phyloP scores from a whole-genome alignment of 2,888 invertebrate genomes.

The Drosophila recens region DNA sequence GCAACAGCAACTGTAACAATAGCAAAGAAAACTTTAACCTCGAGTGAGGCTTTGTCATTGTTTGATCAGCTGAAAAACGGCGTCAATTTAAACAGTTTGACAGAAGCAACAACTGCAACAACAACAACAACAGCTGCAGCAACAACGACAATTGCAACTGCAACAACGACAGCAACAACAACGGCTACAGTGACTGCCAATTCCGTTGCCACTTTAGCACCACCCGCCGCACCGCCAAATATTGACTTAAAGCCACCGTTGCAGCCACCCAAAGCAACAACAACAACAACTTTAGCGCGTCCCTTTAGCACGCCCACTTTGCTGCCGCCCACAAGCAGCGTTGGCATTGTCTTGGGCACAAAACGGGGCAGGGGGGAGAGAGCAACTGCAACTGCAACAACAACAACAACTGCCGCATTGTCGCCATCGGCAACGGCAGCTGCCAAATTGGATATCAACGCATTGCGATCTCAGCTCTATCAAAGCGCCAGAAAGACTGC shows the following conservation, averaged over 20 bases:
- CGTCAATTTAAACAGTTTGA: constrained; percentile 77
- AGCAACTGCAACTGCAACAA: background rate
- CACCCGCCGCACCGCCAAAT: constrained; percentile 41
- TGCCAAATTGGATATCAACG: constrained; percentile 69
- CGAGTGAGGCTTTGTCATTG: constrained; percentile 72
- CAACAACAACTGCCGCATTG: constrained; percentile 1
- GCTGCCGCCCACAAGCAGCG: constrained; percentile 54
- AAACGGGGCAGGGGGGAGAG: constrained; percentile 51
- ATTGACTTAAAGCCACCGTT: constrained; percentile 66
- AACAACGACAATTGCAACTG: constrained; percentile 8
- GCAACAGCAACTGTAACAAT: constrained; percentile 31
- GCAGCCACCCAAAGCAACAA: constrained; percentile 34
- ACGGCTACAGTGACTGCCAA: background rate
- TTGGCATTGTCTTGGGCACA: constrained; percentile 75
- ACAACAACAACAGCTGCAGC: constrained; percentile 20
- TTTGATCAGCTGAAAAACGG: constrained; percentile 84
- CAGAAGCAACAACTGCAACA: constrained; percentile 39
- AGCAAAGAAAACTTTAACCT: constrained; percentile 61
- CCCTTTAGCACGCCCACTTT: constrained; percentile 58
- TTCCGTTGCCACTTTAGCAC: constrained; percentile 21
- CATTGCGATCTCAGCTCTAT: constrained; percentile 75
- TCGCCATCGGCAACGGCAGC: constrained; percentile 18
- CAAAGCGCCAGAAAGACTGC: constrained; percentile 66
- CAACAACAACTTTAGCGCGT: constrained; percentile 17
- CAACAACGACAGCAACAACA: constrained; percentile 12